Percentiles rank a stretch among this genome's conserved stretches.
phyloP scores from a whole-genome alignment of 2,113 vertebrate genomes.

The Cottus gobio region DNA sequence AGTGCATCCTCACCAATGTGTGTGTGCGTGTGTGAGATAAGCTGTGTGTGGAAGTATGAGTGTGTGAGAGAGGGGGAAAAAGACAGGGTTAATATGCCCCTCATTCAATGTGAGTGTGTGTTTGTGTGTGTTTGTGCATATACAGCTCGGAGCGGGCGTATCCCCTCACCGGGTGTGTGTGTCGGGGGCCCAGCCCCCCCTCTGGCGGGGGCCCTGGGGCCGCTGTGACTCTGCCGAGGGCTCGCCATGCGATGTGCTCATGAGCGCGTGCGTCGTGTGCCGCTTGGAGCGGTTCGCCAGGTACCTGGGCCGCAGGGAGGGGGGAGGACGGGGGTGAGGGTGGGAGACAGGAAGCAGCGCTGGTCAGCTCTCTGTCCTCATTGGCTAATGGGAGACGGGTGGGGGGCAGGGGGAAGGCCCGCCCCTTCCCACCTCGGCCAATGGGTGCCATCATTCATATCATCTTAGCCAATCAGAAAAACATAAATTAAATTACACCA shows the following conservation, averaged over 20 bases:
- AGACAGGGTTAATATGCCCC: constrained; percentile 24
- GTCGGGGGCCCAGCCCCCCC: constrained; percentile 92
- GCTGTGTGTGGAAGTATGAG: not conserved
- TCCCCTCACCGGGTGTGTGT: constrained; percentile 95
- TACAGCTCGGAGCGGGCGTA: constrained; percentile 71
- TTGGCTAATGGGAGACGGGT: constrained; percentile 71
- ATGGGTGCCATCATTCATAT: constrained; percentile 74
- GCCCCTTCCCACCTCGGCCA: constrained; percentile 75
- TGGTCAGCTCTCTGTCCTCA: constrained; percentile 85
- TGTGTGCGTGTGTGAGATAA: constrained; percentile 3
- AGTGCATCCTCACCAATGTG: constrained; percentile 15
- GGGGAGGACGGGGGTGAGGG: constrained; percentile 71
- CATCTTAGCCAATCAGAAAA: constrained; percentile 76
- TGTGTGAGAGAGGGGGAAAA: constrained; percentile 3
- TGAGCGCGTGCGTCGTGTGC: constrained; percentile 94
- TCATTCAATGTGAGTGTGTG: constrained; percentile 2
- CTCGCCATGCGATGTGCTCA: constrained; percentile 92
- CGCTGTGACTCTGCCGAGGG: constrained; percentile 95
- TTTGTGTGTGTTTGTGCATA: constrained; percentile 62
- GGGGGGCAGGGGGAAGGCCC: constrained; percentile 61
- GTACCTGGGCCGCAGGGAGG: constrained; percentile 91
- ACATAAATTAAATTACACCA: constrained; percentile 65
- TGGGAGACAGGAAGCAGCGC: constrained; percentile 85
- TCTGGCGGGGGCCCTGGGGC: constrained; percentile 93
- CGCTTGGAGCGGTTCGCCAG: constrained; percentile 99